Base-by-base conservation (phyloP, 2,113 vertebrate genomes). In the Herpailurus yagouaroundi region DNA sequence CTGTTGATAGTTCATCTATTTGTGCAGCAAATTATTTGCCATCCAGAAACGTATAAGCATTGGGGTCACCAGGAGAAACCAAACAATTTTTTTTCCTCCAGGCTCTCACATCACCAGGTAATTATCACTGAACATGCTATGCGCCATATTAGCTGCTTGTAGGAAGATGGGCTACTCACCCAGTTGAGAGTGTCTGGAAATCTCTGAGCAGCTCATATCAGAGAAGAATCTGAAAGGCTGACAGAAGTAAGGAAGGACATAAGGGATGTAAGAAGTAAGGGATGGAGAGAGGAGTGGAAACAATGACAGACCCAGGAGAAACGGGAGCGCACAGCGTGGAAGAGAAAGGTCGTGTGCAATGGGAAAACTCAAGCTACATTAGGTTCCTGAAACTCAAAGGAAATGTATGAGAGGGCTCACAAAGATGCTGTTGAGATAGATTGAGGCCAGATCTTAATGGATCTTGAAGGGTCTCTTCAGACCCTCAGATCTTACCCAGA, bases 261-360 rank as follows among this genome's bases (percentile, higher is more conserved):
- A 45, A 45, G 38, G 3, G 23, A 45, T 74, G 23, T 25, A 38
- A 41, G 71, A 87, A 38, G 12, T 5, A 50, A 57, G 14, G 10
- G 19, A 16, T 31, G 14, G 23, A 90, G 48, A 33, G 33, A 31
- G 25, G 18, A 88, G 36, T 23, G 16, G 31, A 66, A n/a, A 60
- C 48, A 7, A 10, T 2, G 14, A 14, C 18, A 16, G 29, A 57
- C 14, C 8, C 15, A 36, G 19, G 29, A 29, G 48, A 64, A 38
- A 23, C 8, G 31, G 10, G 14, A 11, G 0, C 5, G 0, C 5
- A 1, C 21, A 33, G 1, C 8, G 4, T 4, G 3, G 13, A 9
- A 36, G 38, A 52, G 18, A 23, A 4, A 45, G 27, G 4, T 0
- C 6, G 5, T 0, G 0, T 1, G 0, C 1, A 7, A 16, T 0